These are phyloP conservation scores for Drosophila ananassae DNA, from an alignment of 1,140 invertebrate genomes.

Conservation along the genomic window DNA sequence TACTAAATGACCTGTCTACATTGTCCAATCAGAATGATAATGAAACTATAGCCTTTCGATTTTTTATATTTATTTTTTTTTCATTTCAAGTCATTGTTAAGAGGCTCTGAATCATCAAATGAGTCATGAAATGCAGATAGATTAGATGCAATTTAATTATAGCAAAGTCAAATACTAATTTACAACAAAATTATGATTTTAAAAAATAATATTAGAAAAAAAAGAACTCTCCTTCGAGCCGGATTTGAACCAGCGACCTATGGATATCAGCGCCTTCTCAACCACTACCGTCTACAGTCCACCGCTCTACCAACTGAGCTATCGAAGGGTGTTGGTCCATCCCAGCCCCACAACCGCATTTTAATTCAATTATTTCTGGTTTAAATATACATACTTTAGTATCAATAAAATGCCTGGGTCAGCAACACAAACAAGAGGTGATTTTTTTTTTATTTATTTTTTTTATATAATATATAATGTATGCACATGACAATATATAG, in stretches of 20 bases:
- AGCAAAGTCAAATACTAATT: too few relatives aligned
- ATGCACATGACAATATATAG: slow-evolving; percentile 7
- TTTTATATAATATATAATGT: neutral
- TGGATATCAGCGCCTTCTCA: slow-evolving; percentile 84
- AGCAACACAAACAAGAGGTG: neutral
- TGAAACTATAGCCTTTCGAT: neutral
- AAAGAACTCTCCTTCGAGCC: slow-evolving; percentile 86
- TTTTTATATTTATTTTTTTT: neutral
- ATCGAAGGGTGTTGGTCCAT: slow-evolving; percentile 86
- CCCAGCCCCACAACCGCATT: neutral
- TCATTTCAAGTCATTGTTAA: neutral
- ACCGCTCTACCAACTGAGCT: slow-evolving; percentile 95
- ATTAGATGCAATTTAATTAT: neutral
- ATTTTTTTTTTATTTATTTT: neutral
- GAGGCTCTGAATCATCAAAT: neutral
- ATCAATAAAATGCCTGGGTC: neutral
- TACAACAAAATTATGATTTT: too few relatives aligned
- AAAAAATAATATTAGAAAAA: neutral
- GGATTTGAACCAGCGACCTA: slow-evolving; percentile 90
- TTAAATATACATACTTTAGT: neutral
- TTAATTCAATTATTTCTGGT: neutral
- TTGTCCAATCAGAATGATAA: slow-evolving; percentile 2
- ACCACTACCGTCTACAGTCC: slow-evolving; percentile 88
- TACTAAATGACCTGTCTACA: neutral
- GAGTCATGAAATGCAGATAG: neutral